Conservation (phyloP, 2,888 invertebrate species). For the Rhamnusium bicolor region DNA sequence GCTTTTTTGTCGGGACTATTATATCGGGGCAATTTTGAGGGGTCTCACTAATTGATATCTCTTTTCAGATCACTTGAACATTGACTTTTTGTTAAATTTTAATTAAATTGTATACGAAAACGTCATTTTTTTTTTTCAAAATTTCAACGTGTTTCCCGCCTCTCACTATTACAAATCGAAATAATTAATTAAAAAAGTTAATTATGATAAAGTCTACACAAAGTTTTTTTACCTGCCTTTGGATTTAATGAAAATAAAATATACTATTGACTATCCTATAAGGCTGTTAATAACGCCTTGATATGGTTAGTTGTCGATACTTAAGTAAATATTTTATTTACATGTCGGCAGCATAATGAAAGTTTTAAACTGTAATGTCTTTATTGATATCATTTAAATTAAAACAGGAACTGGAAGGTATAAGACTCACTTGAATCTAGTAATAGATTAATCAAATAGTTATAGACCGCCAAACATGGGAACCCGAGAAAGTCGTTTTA, state of each 20-base stretch:
- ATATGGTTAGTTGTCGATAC: background rate
- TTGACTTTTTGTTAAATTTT: too few relatives aligned
- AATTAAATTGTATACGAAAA: too few relatives aligned
- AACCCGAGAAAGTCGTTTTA: background rate
- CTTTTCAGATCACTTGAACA: too few relatives aligned
- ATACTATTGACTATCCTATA: background rate
- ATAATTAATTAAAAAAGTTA: too few relatives aligned
- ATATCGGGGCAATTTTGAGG: too few relatives aligned
- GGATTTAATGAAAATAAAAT: background rate
- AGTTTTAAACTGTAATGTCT: conserved; percentile 20
- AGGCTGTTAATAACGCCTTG: conserved; percentile 3
- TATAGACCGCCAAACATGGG: background rate
- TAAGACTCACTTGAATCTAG: background rate
- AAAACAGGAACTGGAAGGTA: background rate
- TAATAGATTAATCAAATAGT: conserved; percentile 9
- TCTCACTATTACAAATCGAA: too few relatives aligned
- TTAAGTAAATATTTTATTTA: background rate
- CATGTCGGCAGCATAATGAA: background rate
- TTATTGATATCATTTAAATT: conserved; percentile 27
- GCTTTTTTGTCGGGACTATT: too few relatives aligned
- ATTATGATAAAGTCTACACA: too few relatives aligned
- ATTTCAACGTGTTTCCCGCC: too few relatives aligned
- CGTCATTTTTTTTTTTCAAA: too few relatives aligned
- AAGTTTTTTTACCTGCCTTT: too few relatives aligned
- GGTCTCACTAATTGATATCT: too few relatives aligned